Evolutionary conservation across 2,113 vertebrate species (phyloP).

Genomic region (Odontophorus gujanensis): DNA sequence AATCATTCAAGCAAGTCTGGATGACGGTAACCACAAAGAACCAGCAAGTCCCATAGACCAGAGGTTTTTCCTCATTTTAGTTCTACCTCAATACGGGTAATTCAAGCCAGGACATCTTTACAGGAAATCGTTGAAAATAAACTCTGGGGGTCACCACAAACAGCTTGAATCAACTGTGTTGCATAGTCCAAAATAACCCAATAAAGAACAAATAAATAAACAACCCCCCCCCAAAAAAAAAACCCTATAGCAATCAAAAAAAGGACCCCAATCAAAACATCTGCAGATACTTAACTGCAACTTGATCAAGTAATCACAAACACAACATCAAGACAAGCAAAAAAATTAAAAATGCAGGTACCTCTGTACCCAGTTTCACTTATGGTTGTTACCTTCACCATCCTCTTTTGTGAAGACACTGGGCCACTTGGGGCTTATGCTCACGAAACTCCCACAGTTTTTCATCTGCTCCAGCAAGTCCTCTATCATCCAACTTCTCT

Average conservation of each 20-base stretch:
- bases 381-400: background rate
- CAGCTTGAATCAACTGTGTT: background rate
- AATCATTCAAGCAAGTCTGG: background rate
- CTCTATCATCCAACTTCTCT: background rate
- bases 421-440: background rate
- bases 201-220: background rate
- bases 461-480: background rate
- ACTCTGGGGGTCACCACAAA: background rate
- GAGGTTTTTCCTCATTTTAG: background rate
- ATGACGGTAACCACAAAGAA: background rate
- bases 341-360: background rate
- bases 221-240: background rate
- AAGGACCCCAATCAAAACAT: background rate
- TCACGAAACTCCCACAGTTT: background rate
- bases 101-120: background rate
- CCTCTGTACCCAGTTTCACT: background rate
- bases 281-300: background rate
- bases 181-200: background rate
- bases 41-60: background rate
- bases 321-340: background rate
- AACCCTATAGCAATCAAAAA: background rate
- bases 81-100: background rate
- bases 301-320: background rate
- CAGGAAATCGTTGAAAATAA: background rate
- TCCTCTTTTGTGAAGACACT: background rate